phyloP scores from a whole-genome alignment of 1,140 invertebrate species.

The Hyles euphorbiae region DNA sequence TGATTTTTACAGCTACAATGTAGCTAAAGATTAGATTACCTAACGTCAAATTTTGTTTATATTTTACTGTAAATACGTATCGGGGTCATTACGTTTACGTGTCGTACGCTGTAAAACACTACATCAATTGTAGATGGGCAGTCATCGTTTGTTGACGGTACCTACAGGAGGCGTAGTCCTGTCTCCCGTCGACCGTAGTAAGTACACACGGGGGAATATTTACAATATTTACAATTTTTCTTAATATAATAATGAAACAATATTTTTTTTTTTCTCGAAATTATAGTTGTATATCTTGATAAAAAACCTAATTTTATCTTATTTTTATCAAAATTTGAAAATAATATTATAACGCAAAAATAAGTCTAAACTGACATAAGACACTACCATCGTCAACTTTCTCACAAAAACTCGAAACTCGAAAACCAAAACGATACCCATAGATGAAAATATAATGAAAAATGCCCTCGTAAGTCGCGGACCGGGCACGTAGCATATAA shows the following conservation, averaged over 20 bases:
- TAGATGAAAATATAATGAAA: constrained; percentile 20
- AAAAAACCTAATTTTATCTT: too few relatives aligned
- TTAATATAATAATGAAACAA: constrained; percentile 6
- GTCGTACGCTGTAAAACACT: constrained; percentile 11
- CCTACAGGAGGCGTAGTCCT: constrained; percentile 45
- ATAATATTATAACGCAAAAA: too few relatives aligned
- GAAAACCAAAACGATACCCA: too few relatives aligned
- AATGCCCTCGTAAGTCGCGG: constrained; percentile 41
- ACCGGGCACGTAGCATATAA: constrained; percentile 53
- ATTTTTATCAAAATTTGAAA: too few relatives aligned
- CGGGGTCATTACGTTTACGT: neutral
- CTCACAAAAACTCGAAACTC: too few relatives aligned
- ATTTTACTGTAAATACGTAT: too few relatives aligned
- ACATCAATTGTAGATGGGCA: constrained; percentile 41
- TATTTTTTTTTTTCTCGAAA: neutral
- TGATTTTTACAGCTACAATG: too few relatives aligned
- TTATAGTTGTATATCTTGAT: too few relatives aligned
- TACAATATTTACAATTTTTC: constrained; percentile 3
- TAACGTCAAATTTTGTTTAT: too few relatives aligned
- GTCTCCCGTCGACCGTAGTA: constrained; percentile 37
- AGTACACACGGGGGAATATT: constrained; percentile 35
- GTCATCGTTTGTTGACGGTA: constrained; percentile 30
- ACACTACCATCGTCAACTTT: too few relatives aligned
- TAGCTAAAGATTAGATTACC: too few relatives aligned
- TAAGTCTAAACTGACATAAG: too few relatives aligned